A percentile compares a stretch with the other conserved stretches of the same genome.
Conservation (phyloP, 2,113 vertebrate species). For the Hemichromis elongatus region DNA sequence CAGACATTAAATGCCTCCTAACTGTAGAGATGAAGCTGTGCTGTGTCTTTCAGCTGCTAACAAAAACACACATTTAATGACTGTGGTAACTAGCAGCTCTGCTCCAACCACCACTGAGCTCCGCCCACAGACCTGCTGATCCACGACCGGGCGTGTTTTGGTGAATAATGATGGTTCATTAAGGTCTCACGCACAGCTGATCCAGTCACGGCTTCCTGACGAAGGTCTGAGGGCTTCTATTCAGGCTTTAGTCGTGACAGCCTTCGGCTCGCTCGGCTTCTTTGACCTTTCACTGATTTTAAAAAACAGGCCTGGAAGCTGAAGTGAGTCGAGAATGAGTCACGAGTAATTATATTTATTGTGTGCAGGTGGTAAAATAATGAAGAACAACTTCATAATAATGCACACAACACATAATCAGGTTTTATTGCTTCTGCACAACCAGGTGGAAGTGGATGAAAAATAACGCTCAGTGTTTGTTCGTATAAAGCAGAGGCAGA, state of each 20-base stretch:
- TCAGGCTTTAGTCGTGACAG: background rate
- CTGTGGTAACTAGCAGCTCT: accelerated
- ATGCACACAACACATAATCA: background rate
- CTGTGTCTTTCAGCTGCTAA: background rate
- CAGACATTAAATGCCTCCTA: background rate
- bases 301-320: background rate
- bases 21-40: accelerated
- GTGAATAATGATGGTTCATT: background rate
- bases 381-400: background rate
- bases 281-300: background rate
- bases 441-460: background rate
- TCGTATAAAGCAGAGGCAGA: background rate
- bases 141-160: background rate
- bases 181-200: background rate
- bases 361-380: background rate
- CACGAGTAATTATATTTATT: background rate
- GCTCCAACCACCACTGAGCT: background rate
- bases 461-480: background rate
- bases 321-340: background rate
- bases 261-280: background rate
- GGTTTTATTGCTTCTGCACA: background rate
- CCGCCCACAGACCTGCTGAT: background rate
- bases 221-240: background rate
- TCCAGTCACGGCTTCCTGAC: background rate
- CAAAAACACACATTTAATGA: background rate